Percentiles rank a stretch among this genome's conserved stretches.
phyloP scores from a whole-genome alignment of 2,113 vertebrate genomes.

The Tragelaphus buxtoni region DNA sequence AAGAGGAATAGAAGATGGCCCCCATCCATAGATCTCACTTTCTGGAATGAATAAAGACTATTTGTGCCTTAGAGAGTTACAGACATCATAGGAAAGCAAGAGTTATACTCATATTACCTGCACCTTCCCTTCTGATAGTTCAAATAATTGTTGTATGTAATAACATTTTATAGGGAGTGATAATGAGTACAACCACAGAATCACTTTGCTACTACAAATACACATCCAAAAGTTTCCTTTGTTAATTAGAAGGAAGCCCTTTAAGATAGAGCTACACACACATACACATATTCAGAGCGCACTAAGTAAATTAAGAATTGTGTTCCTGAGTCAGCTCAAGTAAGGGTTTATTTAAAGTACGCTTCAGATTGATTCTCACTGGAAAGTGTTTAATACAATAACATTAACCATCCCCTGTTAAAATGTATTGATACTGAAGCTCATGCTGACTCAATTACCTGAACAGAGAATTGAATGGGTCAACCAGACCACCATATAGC shows the following conservation, averaged over 20 bases:
- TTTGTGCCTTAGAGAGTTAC: not conserved
- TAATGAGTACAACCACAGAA: not conserved
- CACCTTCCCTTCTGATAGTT: not conserved
- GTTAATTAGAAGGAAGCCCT: conserved; percentile 15
- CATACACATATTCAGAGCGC: not conserved
- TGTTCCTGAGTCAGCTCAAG: not conserved
- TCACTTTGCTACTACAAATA: not conserved
- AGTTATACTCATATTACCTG: not conserved
- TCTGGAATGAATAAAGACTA: not conserved
- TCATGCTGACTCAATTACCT: not conserved
- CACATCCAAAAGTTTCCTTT: not conserved
- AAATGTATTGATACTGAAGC: not conserved
- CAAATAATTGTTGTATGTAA: not conserved
- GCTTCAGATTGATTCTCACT: not conserved
- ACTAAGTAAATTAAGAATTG: not conserved
- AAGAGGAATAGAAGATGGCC: not conserved
- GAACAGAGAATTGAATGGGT: not conserved
- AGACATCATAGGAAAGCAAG: not conserved
- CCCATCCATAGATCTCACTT: not conserved
- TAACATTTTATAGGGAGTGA: not conserved
- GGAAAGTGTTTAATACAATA: not conserved
- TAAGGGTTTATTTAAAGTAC: not conserved
- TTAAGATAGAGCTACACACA: not conserved
- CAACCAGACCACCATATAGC: not conserved
- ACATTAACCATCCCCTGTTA: not conserved